Evolutionary conservation across 2,113 vertebrate genomes (phyloP).

Genomic region (Thryonomys swinderianus): DNA sequence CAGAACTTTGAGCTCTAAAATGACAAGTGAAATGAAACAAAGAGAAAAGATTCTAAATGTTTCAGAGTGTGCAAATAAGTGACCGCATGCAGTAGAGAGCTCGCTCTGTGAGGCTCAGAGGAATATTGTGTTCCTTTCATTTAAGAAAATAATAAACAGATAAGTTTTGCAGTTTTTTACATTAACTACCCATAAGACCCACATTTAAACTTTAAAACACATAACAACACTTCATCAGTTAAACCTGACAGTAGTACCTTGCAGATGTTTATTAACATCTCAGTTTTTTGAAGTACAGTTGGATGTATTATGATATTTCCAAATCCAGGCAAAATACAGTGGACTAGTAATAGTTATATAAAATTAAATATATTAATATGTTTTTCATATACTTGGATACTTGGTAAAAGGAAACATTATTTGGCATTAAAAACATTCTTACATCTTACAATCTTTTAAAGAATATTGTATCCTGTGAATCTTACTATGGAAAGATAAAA

Average conservation of each 20-base stretch:
- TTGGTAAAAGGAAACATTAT: slow-evolving; percentile 1
- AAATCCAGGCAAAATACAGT: background rate
- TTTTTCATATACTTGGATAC: background rate
- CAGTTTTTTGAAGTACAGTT: background rate
- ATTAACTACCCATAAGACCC: background rate
- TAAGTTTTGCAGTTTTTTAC: background rate
- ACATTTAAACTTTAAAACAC: background rate
- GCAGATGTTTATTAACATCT: background rate
- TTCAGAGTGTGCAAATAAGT: background rate
- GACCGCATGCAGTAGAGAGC: background rate
- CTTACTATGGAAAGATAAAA: background rate
- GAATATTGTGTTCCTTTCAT: background rate
- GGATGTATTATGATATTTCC: background rate
- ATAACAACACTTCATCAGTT: background rate
- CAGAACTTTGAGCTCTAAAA: background rate
- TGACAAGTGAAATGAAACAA: background rate
- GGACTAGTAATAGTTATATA: background rate
- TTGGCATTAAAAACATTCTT: background rate
- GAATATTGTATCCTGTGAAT: background rate
- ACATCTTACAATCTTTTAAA: background rate
- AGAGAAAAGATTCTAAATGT: background rate
- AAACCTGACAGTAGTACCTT: background rate
- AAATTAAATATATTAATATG: background rate
- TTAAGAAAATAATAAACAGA: background rate
- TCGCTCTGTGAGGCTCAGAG: background rate